Base-by-base conservation (phyloP, 2,888 invertebrate genomes). In the Ormyrus thymus region DNA sequence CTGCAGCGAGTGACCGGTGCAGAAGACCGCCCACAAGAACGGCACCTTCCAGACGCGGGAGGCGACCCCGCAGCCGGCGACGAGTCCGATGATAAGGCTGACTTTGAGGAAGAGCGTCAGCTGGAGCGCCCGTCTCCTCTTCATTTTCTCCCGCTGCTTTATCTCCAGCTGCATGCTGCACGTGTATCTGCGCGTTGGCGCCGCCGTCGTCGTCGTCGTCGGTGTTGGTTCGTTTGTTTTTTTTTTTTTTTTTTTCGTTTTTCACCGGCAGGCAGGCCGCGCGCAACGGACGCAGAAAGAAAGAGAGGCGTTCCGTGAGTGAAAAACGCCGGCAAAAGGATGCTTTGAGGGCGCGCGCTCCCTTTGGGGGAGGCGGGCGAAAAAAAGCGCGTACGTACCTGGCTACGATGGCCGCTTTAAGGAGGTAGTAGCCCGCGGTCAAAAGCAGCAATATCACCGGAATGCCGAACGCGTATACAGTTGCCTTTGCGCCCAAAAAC, bases 31-130 rank as follows among this genome's bases (percentile, higher is more conserved):
- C 89, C 89, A 89, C 11, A 89, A 84, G 66, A 89, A 87, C 6
- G 89, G 88, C 68, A 88, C 71, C 78, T 87, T 87, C 88, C 87
- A 89, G 10, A 89, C 84, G 46, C 88, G 85, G n/a, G 89, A 89
- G 8, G 88, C 89, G 5, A 89, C 87, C 4, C 89, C 89, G 75
- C 88, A 89, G 7, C 87, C 88, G 82, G 92, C 91, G 1, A 92
- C 91, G 13, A 91, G 81, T 8, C 91, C 91, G 85, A 92, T 89
- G 81, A 90, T 89, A 64, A 90, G 81, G 65, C 90, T 89, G 85
- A 93, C 92, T 90, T 93, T 92, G 15, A 92, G 90, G 86, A 93
- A 93, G 29, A 93, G 91, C 79, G 92, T 90, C 82, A 93, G 90
- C 86, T 93, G 93, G 79, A 93, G 88, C 53, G 92, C 90, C 81